These are phyloP conservation scores for Argopecten irradians DNA, from an alignment of 1,140 invertebrate genomes.

Conservation along the genomic window DNA sequence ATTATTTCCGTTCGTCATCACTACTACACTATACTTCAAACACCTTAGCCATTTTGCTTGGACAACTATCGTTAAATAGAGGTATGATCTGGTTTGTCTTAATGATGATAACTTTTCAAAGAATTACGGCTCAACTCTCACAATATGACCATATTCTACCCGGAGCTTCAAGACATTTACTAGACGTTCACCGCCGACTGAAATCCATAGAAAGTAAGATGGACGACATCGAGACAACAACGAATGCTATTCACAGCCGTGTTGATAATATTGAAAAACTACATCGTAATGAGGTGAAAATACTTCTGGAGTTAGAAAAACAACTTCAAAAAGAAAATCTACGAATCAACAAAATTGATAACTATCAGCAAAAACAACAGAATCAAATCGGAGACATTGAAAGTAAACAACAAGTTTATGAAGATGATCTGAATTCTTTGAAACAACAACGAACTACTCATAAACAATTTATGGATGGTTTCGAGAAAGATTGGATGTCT, in stretches of 20 bases:
- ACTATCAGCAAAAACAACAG: neutral
- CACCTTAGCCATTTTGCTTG: neutral
- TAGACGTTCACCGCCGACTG: neutral
- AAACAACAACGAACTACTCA: neutral
- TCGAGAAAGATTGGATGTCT: neutral
- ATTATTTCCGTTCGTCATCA: neutral
- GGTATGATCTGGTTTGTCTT: neutral
- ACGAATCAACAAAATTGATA: neutral
- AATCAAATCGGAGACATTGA: neutral
- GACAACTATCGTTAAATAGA: neutral
- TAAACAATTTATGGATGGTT: neutral
- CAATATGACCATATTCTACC: neutral
- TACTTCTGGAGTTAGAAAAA: neutral
- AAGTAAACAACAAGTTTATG: neutral
- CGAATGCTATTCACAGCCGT: neutral
- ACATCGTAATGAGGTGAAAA: neutral
- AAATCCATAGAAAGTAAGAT: neutral
- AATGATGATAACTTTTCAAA: neutral
- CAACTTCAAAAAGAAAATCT: neutral
- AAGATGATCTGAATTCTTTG: neutral
- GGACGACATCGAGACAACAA: neutral
- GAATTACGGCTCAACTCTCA: neutral
- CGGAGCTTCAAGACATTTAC: neutral
- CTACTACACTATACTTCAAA: neutral
- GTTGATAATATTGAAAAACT: neutral